These are phyloP conservation scores for Haliaeetus leucogaster DNA, from an alignment of 2,113 vertebrate genomes.

Conservation along the genomic window DNA sequence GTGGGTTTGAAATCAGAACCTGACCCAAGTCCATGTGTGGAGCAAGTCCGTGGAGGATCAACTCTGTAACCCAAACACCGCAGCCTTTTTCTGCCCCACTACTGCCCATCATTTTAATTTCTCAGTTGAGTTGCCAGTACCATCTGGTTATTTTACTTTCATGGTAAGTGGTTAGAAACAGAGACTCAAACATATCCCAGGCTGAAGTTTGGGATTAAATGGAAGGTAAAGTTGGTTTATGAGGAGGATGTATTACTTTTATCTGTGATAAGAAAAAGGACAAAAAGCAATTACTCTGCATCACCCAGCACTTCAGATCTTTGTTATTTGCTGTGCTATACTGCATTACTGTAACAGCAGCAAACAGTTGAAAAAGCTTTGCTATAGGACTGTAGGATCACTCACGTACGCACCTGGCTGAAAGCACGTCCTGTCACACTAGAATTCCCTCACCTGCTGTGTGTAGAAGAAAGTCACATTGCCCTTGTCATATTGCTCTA, in stretches of 20 bases:
- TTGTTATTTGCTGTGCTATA: not conserved
- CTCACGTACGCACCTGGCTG: accelerated
- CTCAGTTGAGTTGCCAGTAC: not conserved
- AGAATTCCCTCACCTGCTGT: not conserved
- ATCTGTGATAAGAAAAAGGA: not conserved
- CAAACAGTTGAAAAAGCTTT: not conserved
- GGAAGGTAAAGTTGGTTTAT: not conserved
- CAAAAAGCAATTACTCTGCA: not conserved
- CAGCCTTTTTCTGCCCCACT: not conserved
- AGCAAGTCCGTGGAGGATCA: not conserved
- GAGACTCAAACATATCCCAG: not conserved
- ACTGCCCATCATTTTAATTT: not conserved
- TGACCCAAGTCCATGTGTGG: not conserved
- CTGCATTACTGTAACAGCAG: not conserved
- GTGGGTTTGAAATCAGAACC: not conserved
- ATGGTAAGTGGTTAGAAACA: not conserved
- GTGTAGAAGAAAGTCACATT: not conserved
- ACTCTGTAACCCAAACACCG: not conserved
- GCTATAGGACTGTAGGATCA: not conserved
- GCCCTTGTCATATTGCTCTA: not conserved
- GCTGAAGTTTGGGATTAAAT: not conserved
- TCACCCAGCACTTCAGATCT: not conserved
- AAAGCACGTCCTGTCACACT: accelerated
- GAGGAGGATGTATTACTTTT: not conserved
- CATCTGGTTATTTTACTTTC: not conserved